These are phyloP conservation scores for Halcyon senegalensis DNA, from an alignment of 2,113 vertebrate species.

Conservation along the genomic window DNA sequence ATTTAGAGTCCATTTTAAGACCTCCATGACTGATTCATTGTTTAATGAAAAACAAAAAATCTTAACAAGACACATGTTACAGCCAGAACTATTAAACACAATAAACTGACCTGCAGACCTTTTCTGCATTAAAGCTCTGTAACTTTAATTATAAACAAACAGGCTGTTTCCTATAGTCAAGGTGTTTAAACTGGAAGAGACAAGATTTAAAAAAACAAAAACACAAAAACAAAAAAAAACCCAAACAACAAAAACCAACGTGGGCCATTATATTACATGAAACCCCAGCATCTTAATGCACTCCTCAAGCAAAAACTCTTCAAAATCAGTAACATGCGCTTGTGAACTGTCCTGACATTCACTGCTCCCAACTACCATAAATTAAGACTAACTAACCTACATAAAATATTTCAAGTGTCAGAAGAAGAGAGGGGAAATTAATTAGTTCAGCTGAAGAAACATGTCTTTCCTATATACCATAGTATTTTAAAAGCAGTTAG, in stretches of 20 bases:
- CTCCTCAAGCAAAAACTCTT: not conserved
- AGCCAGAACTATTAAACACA: not conserved
- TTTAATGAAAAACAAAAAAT: not conserved
- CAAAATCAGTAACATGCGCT: not conserved
- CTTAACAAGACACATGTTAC: conserved; percentile 11
- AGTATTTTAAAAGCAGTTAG: not conserved
- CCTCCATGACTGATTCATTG: not conserved
- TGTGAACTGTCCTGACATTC: not conserved
- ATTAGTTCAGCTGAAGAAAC: conserved; percentile 7
- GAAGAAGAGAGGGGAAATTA: not conserved
- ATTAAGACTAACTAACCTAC: conserved; percentile 33
- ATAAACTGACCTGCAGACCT: not conserved
- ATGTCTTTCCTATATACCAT: not conserved
- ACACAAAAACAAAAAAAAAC: too few species aligned
- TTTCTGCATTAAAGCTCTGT: not conserved
- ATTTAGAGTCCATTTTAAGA: conserved; percentile 15
- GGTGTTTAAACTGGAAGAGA: conserved; percentile 38
- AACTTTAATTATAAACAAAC: conserved; percentile 30
- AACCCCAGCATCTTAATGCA: not conserved
- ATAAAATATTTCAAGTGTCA: not conserved
- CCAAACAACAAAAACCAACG: too few species aligned
- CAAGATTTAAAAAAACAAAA: not conserved
- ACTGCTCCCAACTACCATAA: not conserved
- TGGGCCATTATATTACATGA: not conserved
- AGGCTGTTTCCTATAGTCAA: not conserved